These are phyloP conservation scores for Augiades crinisus DNA, from an alignment of 2,888 invertebrate genomes.

Conservation along the genomic window DNA sequence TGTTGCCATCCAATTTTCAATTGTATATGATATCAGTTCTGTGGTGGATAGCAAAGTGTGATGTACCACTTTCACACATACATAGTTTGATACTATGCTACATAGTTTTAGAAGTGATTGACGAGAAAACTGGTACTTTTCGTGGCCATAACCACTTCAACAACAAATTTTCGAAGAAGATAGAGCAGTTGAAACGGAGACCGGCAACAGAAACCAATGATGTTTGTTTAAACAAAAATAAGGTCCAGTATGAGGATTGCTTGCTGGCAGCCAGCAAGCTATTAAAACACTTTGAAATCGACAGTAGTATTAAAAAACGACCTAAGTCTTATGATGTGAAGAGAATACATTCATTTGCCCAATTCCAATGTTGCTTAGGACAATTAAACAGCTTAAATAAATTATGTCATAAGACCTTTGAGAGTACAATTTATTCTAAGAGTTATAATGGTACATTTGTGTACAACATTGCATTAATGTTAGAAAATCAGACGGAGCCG, in stretches of 20 bases:
- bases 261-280: constrained; percentile 80
- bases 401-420: constrained; percentile 82
- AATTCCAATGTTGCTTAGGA: constrained; percentile 84
- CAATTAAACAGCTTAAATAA: constrained; percentile 84
- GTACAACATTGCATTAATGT: constrained; percentile 85
- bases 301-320: constrained; percentile 73
- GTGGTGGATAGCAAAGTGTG: constrained; percentile 80
- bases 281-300: constrained; percentile 81
- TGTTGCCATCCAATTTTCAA: constrained; percentile 81
- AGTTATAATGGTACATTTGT: constrained; percentile 88
- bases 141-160: constrained; percentile 72
- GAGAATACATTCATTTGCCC: constrained; percentile 83
- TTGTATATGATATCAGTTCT: constrained; percentile 80
- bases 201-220: constrained; percentile 36
- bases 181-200: constrained; percentile 52
- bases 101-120: constrained; percentile 80
- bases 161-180: constrained; percentile 62
- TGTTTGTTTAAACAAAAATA: constrained; percentile 66
- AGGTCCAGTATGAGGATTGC: constrained; percentile 81
- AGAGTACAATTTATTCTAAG: constrained; percentile 80
- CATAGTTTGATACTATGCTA: constrained; percentile 82
- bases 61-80: constrained; percentile 67
- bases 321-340: constrained; percentile 79
- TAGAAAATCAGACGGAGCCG: constrained; percentile 80
- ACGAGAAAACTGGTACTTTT: constrained; percentile 79